Evolutionary conservation across 2,113 vertebrate species (phyloP).

Genomic region (Parus major): DNA sequence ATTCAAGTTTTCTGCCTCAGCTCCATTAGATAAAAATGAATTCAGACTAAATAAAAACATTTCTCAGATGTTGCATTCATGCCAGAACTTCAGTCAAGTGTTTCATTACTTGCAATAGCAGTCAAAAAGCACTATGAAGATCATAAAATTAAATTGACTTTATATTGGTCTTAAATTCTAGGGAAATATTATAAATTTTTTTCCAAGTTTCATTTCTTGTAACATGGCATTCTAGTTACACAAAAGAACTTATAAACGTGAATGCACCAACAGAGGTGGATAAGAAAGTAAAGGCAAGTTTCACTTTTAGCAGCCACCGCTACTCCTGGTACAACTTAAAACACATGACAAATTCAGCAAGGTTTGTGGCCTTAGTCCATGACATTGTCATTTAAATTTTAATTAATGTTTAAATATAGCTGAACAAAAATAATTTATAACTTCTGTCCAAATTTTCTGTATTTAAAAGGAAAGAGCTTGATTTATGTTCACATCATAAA

Average conservation of each 20-base stretch:
- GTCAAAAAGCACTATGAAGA: background rate
- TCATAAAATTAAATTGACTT: background rate
- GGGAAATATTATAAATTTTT: background rate
- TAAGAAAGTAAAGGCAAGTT: background rate
- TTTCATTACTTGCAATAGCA: background rate
- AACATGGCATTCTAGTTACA: background rate
- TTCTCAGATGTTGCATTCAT: background rate
- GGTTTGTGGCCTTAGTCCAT: background rate
- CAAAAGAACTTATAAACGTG: background rate
- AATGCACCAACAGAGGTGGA: background rate
- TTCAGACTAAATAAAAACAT: constrained; percentile 23
- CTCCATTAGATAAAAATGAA: constrained; percentile 17
- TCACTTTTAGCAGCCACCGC: background rate
- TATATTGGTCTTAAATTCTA: background rate
- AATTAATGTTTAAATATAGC: background rate
- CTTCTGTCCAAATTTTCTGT: background rate
- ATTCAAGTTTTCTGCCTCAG: background rate
- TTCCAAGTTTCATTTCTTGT: background rate
- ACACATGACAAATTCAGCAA: background rate
- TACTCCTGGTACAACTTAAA: background rate
- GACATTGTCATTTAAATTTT: background rate
- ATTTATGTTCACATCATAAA: background rate
- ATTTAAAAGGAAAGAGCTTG: background rate
- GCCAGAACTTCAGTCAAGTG: background rate
- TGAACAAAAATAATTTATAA: background rate